Conservation (phyloP, 2,797 vertebrate species). For the Poecile montanus region DNA sequence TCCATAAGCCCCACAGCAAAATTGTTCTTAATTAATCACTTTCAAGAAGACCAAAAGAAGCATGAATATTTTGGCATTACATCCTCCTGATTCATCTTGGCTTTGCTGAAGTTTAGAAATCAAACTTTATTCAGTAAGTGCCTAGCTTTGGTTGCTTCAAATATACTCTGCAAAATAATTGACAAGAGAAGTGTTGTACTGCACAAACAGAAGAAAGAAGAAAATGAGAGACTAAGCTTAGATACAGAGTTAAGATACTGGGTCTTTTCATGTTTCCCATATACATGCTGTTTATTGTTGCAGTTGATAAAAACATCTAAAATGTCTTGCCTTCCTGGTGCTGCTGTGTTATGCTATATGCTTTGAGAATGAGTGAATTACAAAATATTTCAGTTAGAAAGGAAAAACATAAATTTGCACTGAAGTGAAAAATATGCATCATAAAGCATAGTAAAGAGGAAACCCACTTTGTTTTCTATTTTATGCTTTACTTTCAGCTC, state of each 20-base stretch:
- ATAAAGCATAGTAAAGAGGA: not conserved
- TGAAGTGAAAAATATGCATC: not conserved
- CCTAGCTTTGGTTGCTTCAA: not conserved
- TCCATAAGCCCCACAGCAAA: not conserved
- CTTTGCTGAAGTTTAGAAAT: not conserved
- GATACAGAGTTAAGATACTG: not conserved
- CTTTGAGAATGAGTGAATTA: not conserved
- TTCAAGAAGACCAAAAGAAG: not conserved
- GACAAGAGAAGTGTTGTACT: not conserved
- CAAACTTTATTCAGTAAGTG: not conserved
- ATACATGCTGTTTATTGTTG: not conserved
- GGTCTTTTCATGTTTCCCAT: not conserved
- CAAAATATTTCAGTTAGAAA: not conserved
- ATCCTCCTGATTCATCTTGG: not conserved
- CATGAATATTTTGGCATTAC: not conserved
- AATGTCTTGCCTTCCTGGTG: not conserved
- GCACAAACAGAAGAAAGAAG: not conserved
- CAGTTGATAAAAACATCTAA: not conserved
- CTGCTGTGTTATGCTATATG: not conserved
- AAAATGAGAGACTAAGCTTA: not conserved
- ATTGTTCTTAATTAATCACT: not conserved
- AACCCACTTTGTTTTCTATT: not conserved
- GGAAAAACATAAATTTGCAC: not conserved
- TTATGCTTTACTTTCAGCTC: conserved; percentile 11
- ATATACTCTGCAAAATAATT: not conserved